Conservation (phyloP, 2,888 invertebrate genomes). For the Miltochrista miniata region DNA sequence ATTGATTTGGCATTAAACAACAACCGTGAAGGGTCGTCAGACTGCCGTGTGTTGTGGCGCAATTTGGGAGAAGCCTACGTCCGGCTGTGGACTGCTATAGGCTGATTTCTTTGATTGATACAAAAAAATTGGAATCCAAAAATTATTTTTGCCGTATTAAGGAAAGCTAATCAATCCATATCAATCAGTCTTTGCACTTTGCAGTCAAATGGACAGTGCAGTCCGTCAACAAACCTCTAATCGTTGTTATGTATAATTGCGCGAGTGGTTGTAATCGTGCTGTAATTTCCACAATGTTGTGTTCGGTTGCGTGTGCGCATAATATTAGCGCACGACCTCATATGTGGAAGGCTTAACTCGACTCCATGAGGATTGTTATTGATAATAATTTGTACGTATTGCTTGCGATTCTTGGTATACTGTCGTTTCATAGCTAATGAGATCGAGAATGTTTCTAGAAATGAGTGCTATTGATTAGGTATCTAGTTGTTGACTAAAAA, state of each 20-base stretch:
- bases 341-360: constrained; percentile 37
- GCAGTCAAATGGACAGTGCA: background rate
- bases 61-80: too few relatives aligned
- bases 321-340: constrained; percentile 47
- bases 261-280: constrained; percentile 35
- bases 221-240: constrained; percentile 22
- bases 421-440: constrained; percentile 1
- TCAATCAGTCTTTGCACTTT: background rate
- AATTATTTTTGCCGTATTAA: too few relatives aligned
- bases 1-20: too few relatives aligned
- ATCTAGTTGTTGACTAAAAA: too few relatives aligned
- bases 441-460: too few relatives aligned
- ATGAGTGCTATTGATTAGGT: too few relatives aligned
- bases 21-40: too few relatives aligned
- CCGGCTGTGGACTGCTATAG: too few relatives aligned
- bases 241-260: constrained; percentile 43
- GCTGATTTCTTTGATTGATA: too few relatives aligned
- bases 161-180: background rate
- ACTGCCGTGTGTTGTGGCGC: too few relatives aligned
- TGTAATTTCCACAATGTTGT: constrained; percentile 33
- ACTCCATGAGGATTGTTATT: constrained; percentile 23
- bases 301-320: constrained; percentile 41
- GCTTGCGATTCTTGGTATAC: background rate
- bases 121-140: too few relatives aligned
- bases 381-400: constrained; percentile 10